A percentile compares a stretch with the other conserved stretches of the same genome.
phyloP scores from a whole-genome alignment of 2,113 vertebrate species.

The Hippocampus guttulatus region DNA sequence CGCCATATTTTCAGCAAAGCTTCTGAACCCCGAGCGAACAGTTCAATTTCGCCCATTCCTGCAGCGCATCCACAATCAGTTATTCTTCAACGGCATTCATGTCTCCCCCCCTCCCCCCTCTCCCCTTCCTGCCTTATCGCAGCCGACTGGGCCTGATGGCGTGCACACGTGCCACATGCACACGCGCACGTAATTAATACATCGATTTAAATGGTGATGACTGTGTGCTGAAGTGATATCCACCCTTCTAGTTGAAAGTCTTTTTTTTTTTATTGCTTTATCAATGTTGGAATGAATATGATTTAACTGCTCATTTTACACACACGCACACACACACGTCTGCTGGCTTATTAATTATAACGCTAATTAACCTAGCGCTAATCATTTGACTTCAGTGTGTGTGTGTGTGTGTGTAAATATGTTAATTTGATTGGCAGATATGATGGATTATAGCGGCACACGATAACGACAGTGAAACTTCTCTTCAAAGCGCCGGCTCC shows the following conservation, averaged over 20 bases:
- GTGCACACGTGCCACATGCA: no score
- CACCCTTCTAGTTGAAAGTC: slow-evolving; percentile 68
- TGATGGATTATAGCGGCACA: slow-evolving; percentile 66
- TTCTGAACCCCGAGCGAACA: no score
- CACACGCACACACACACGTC: slow-evolving; percentile 15
- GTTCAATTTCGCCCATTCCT: no score
- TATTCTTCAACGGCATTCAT: slow-evolving; percentile 57
- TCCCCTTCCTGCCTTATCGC: slow-evolving; percentile 45
- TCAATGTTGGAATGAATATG: slow-evolving; percentile 74
- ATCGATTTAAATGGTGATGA: slow-evolving; percentile 64
- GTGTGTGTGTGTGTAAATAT: slow-evolving; percentile 55
- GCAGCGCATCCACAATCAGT: slow-evolving; percentile 27
- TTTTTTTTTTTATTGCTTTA: slow-evolving; percentile 70
- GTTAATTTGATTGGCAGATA: slow-evolving; percentile 68
- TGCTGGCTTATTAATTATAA: slow-evolving; percentile 67
- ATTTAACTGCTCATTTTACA: slow-evolving; percentile 61
- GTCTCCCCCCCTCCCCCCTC: not conserved
- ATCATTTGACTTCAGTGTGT: slow-evolving; percentile 62
- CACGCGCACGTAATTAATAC: slow-evolving; percentile 60
- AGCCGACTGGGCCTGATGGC: slow-evolving; percentile 54
- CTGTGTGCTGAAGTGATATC: slow-evolving; percentile 64
- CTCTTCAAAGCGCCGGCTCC: slow-evolving; percentile 55
- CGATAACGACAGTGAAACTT: slow-evolving; percentile 65
- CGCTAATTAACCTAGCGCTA: slow-evolving; percentile 68
- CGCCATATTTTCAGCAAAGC: no score